These are phyloP conservation scores for Diprion similis DNA, from an alignment of 1,140 invertebrate genomes.

Conservation along the genomic window DNA sequence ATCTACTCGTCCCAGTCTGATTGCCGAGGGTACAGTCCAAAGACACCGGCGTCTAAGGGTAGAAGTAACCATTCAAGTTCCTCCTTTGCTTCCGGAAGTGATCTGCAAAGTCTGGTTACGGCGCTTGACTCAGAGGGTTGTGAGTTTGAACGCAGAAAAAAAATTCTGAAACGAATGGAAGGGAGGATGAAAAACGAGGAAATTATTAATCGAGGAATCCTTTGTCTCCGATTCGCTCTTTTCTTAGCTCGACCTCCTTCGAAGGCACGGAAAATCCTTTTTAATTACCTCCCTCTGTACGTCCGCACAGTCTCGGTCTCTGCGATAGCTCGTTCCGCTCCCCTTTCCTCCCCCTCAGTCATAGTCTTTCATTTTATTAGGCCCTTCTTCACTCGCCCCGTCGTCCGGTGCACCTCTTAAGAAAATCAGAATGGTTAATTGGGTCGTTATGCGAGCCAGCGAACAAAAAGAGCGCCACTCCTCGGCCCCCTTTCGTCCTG, in stretches of 20 bases:
- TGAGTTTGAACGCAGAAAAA: no score
- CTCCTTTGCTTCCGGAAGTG: no score
- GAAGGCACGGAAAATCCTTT: not conserved
- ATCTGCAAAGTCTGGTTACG: no score
- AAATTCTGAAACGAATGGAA: not conserved
- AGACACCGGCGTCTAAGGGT: no score
- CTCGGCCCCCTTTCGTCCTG: slow-evolving; percentile 9
- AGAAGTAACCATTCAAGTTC: no score
- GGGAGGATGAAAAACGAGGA: not conserved
- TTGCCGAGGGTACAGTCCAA: no score
- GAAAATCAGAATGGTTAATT: slow-evolving; percentile 46
- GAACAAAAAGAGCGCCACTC: not conserved
- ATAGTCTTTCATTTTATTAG: slow-evolving; percentile 12
- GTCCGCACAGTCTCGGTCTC: slow-evolving; percentile 24
- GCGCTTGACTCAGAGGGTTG: no score
- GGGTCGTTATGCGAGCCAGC: slow-evolving; percentile 32
- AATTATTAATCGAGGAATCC: slow-evolving; percentile 7
- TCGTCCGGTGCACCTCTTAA: slow-evolving; percentile 28
- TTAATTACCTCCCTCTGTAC: slow-evolving; percentile 26
- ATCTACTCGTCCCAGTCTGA: no score
- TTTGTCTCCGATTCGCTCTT: not conserved
- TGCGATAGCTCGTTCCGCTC: not conserved
- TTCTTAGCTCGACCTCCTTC: slow-evolving; percentile 9
- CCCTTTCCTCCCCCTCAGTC: slow-evolving; percentile 25
- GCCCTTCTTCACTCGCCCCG: slow-evolving; percentile 6